Evolutionary conservation across 2,797 vertebrate genomes (phyloP).

Genomic region (Premnoplex brunnescens): DNA sequence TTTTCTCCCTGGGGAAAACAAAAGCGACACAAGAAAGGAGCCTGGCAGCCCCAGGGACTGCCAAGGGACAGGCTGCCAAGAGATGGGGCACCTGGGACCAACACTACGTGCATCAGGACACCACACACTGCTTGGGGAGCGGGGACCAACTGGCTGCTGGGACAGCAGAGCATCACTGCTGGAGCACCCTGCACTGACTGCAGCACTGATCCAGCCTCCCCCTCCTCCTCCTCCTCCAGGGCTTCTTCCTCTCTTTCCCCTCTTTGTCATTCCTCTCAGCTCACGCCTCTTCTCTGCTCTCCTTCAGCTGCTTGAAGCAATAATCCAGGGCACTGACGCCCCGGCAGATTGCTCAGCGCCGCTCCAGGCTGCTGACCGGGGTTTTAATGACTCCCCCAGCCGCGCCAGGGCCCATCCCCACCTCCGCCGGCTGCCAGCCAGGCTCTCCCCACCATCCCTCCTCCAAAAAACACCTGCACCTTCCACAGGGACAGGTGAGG

Average conservation of each 20-base stretch:
- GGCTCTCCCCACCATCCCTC: not conserved
- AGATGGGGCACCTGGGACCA: not conserved
- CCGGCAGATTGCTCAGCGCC: conserved; percentile 13
- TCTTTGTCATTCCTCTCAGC: conserved; percentile 59
- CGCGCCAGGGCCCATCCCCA: not conserved
- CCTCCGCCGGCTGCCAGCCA: not conserved
- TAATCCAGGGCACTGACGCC: conserved; percentile 52
- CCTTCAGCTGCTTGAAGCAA: conserved; percentile 18
- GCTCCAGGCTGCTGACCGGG: not conserved
- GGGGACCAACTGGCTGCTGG: not conserved
- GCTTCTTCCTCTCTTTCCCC: not conserved
- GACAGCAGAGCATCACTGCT: not conserved
- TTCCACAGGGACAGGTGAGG: not conserved
- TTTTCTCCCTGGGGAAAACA: too few relatives aligned
- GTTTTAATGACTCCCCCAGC: not conserved
- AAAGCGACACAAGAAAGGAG: too few relatives aligned
- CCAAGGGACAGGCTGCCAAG: not conserved
- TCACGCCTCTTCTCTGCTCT: conserved; percentile 20
- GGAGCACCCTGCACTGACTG: not conserved
- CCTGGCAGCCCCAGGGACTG: not conserved
- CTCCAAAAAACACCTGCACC: not conserved
- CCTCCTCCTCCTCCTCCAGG: not conserved
- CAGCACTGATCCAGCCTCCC: not conserved
- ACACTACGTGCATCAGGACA: accelerated
- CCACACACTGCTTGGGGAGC: not conserved